phyloP scores from a whole-genome alignment of 2,113 vertebrate species.

The Cyanocitta stelleri region DNA sequence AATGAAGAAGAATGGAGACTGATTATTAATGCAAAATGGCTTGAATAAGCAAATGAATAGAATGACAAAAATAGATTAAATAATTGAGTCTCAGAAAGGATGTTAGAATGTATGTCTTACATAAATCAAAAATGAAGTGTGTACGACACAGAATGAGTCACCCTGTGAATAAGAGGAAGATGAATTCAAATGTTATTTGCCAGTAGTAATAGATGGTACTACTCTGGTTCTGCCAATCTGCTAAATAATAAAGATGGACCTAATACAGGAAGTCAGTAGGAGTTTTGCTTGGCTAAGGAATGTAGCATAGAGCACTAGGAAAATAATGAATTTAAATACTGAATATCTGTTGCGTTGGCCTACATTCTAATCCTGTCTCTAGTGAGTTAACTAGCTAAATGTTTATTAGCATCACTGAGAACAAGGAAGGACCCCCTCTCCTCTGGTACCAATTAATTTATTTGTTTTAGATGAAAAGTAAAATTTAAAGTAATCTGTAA shows the following conservation, averaged over 20 bases:
- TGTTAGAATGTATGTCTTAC: slow-evolving; percentile 54
- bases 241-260: slow-evolving; percentile 34
- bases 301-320: neutral
- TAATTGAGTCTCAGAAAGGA: slow-evolving; percentile 69
- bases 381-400: neutral
- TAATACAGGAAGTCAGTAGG: slow-evolving; percentile 35
- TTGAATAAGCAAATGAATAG: slow-evolving; percentile 57
- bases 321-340: slow-evolving; percentile 5
- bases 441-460: neutral
- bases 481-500: neutral
- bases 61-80: slow-evolving; percentile 70
- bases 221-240: slow-evolving; percentile 38
- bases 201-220: slow-evolving; percentile 50
- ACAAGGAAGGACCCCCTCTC: neutral
- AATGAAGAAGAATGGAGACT: slow-evolving; percentile 62
- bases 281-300: slow-evolving; percentile 38
- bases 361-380: neutral
- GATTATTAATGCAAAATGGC: slow-evolving; percentile 69
- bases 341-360: neutral
- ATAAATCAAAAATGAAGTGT: slow-evolving; percentile 73
- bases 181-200: slow-evolving; percentile 57
- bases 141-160: slow-evolving; percentile 68
- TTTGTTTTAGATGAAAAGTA: neutral
- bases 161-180: slow-evolving; percentile 54
- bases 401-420: neutral